These are phyloP conservation scores for Arnoldichthys spilopterus DNA, from an alignment of 2,797 vertebrate genomes.

Conservation along the genomic window DNA sequence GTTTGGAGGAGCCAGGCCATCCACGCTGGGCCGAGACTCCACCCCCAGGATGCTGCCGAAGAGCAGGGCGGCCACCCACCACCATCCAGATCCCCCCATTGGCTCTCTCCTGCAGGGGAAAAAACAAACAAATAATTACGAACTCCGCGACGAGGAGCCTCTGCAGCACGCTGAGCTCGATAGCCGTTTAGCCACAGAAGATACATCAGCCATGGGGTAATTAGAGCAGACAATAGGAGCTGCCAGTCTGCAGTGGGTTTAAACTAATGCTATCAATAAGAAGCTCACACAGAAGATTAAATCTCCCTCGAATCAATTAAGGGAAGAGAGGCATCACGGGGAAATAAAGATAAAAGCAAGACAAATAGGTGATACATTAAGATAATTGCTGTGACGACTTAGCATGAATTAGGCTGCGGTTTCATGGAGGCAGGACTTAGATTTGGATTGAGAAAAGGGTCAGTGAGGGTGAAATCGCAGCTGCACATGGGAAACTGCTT, in stretches of 20 bases:
- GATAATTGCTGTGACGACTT: constrained; percentile 71
- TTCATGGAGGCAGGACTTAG: constrained; percentile 39
- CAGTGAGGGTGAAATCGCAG: neutral
- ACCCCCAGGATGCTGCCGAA: constrained; percentile 76
- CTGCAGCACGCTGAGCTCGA: constrained; percentile 52
- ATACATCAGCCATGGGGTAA: constrained; percentile 74
- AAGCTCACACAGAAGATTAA: constrained; percentile 69
- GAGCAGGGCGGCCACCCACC: constrained; percentile 78
- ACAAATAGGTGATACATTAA: constrained; percentile 72
- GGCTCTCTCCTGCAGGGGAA: constrained; percentile 80
- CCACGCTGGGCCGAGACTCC: constrained; percentile 82
- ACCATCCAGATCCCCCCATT: constrained; percentile 83
- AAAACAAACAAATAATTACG: constrained; percentile 46
- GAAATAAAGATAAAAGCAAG: constrained; percentile 72
- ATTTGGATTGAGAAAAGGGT: neutral
- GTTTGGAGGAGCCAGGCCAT: constrained; percentile 75
- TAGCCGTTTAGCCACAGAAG: constrained; percentile 56
- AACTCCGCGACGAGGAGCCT: neutral
- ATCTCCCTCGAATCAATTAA: constrained; percentile 78
- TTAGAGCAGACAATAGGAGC: constrained; percentile 72
- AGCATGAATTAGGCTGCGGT: constrained; percentile 68
- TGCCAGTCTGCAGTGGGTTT: constrained; percentile 67
- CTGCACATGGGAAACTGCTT: neutral
- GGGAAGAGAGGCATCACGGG: constrained; percentile 68
- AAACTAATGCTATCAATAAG: constrained; percentile 76